Evolutionary conservation across 2,113 vertebrate genomes (phyloP), one percentile per base, ranked within the genome.

Genomic region (Charadrius vociferus): DNA sequence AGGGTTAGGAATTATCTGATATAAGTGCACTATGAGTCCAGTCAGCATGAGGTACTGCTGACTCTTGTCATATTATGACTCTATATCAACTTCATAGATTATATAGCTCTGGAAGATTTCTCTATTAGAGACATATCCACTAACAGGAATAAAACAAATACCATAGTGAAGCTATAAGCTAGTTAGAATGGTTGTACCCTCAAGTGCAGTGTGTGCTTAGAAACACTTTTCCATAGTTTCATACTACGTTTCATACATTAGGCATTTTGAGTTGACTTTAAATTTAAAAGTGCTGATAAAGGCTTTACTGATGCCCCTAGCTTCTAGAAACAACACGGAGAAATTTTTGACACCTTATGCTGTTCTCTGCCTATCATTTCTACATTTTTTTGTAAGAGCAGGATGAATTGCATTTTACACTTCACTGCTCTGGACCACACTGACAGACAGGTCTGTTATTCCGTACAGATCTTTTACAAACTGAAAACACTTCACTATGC

Each of bases 131-230:
- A 85, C 81, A 88, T 71, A 86, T 92, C 87, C 82, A 52, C 96
- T 94, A 91, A 23, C 36, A 95, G 73, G 78, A 88, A 50, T 91
- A 79, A 88, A 50, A 24, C 52, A 58, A 78, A 92, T 65, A 91
- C 49, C 73, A 55, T 83, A 93, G 66, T 96, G 92, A 98, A 97
- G 96, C 88, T 23, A 66, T 77, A 97, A 95, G 77, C 83, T 85
- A 83, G 84, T 72, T 58, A 89, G 75, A 97, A 96, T 93, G 78
- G 85, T 86, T 97, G 92, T 95, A 91, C 87, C 81, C 93, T 94
- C 90, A 97, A 97, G 83, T 86, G 84, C 88, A 96, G 91, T 73
- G 89, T 89, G 86, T 94, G 70, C 88, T 91, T 85, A 91, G 78
- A 91, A 91, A 37, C 78, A 41, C 55, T 85, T 22, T 88, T 55